Evolutionary conservation across 2,113 vertebrate species (phyloP).

Genomic region (Nipponia nippon): DNA sequence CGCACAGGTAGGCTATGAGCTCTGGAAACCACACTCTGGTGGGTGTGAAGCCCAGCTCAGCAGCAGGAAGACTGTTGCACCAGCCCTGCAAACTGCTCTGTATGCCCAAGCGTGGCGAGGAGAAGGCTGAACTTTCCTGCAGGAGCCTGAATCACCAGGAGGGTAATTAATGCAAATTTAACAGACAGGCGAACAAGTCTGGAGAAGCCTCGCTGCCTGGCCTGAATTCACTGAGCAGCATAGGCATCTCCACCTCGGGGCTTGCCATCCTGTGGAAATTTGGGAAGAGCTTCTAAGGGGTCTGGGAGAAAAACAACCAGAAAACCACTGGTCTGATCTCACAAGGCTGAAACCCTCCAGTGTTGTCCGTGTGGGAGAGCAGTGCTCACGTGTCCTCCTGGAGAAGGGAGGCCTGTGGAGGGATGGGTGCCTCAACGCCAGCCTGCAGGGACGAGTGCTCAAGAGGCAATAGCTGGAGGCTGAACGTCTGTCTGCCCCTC

Average conservation of each 20-base stretch:
- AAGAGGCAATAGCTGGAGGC: neutral
- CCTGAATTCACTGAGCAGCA: accelerated
- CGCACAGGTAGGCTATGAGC: neutral
- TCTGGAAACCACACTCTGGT: neutral
- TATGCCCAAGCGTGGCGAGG: accelerated
- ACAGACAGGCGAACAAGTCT: neutral
- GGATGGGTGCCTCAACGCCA: accelerated
- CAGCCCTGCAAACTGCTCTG: neutral
- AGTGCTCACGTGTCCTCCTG: neutral
- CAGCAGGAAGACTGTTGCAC: neutral
- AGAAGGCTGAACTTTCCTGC: neutral
- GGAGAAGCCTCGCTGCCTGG: neutral
- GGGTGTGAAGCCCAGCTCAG: neutral
- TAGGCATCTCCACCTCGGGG: neutral
- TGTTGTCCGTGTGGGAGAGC: neutral
- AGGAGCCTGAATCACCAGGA: neutral
- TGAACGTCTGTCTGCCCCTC: accelerated
- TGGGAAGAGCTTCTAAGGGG: neutral
- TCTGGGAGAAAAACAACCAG: neutral
- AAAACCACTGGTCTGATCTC: neutral
- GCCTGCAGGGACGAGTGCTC: neutral
- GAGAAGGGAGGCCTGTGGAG: neutral
- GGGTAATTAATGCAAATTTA: neutral
- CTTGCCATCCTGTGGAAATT: neutral
- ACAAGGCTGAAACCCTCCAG: neutral